phyloP scores from a whole-genome alignment of 2,797 vertebrate genomes.

The Lepilemur ruficaudatus region DNA sequence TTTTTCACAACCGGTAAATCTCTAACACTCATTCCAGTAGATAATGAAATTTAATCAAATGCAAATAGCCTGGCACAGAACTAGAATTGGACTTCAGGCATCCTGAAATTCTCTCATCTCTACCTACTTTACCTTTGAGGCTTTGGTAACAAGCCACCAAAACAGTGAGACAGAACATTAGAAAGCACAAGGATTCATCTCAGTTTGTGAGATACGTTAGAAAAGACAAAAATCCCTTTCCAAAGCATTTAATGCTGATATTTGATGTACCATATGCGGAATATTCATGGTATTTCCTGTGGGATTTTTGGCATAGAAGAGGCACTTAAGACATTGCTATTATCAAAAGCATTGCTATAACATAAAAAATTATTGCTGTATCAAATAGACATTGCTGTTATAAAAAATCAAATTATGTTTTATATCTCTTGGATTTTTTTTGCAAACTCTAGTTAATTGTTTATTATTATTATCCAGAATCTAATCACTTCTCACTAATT shows the following conservation, averaged over 20 bases:
- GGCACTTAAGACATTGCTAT: not conserved
- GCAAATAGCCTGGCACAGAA: not conserved
- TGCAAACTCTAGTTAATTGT: not conserved
- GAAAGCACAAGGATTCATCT: not conserved
- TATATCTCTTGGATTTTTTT: not conserved
- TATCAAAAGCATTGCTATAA: not conserved
- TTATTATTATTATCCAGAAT: not conserved
- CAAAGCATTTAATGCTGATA: not conserved
- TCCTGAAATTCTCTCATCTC: not conserved
- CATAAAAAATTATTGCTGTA: not conserved
- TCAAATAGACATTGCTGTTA: not conserved
- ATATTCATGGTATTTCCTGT: not conserved
- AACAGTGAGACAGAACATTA: not conserved
- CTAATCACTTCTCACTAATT: not conserved
- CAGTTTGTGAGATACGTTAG: not conserved
- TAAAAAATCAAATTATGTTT: not conserved
- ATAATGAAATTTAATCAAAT: not conserved
- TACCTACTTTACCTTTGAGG: not conserved
- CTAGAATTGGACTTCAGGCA: not conserved
- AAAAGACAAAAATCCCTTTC: conserved; percentile 1
- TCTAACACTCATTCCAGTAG: not conserved
- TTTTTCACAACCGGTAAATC: not conserved
- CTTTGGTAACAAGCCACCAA: not conserved
- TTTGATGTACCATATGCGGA: not conserved
- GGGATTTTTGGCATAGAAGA: not conserved